Evolutionary conservation across 2,113 vertebrate species (phyloP).

Genomic region (Gymnogyps californianus): DNA sequence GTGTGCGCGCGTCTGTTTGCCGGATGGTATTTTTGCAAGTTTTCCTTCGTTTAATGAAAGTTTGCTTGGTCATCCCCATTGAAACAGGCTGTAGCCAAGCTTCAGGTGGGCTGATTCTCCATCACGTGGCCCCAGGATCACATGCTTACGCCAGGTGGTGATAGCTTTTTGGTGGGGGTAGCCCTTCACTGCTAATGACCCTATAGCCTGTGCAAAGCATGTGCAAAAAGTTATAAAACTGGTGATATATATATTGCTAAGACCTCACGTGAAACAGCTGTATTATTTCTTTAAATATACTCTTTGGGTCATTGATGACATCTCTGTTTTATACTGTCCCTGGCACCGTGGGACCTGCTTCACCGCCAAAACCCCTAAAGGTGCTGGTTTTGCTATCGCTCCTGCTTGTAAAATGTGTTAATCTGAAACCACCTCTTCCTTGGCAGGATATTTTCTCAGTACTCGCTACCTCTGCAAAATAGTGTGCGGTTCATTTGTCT

Average conservation of each 20-base stretch:
- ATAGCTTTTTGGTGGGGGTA: neutral
- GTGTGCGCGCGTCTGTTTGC: rapidly evolving
- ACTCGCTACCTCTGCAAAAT: neutral
- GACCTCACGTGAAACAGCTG: rapidly evolving
- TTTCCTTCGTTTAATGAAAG: neutral
- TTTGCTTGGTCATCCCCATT: neutral
- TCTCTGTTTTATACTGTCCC: neutral
- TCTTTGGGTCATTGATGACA: neutral
- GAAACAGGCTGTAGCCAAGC: neutral
- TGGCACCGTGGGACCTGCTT: neutral
- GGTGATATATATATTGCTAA: neutral
- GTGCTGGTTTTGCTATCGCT: neutral
- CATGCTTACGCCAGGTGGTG: rapidly evolving
- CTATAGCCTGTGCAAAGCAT: neutral
- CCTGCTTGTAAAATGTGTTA: neutral
- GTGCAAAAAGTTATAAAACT: neutral
- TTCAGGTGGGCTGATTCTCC: neutral
- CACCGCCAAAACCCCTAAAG: neutral
- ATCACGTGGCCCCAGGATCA: rapidly evolving
- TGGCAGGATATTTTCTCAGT: neutral
- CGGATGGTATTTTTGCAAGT: neutral
- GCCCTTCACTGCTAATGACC: neutral
- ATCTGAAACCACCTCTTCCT: neutral
- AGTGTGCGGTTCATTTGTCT: rapidly evolving
- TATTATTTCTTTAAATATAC: neutral